These are phyloP conservation scores for Rhopalosiphum nymphaeae DNA, from an alignment of 2,888 invertebrate species.

Conservation along the genomic window DNA sequence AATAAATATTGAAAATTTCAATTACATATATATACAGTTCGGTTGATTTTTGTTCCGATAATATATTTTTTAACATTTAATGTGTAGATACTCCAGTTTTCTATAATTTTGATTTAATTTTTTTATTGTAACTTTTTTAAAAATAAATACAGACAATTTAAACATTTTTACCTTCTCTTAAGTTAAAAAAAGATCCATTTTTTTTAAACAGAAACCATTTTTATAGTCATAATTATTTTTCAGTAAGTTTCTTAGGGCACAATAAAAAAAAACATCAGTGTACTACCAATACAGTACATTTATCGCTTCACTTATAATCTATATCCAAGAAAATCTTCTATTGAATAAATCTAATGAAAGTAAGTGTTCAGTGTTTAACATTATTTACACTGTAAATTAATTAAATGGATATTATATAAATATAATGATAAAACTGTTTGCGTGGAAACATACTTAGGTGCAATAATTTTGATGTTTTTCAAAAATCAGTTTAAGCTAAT, in stretches of 20 bases:
- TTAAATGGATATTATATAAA: no score
- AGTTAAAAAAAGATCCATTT: no score
- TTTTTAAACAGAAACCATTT: neutral
- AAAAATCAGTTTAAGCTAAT: no score
- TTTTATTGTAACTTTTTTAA: neutral
- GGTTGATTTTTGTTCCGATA: neutral
- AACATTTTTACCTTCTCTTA: rapidly evolving
- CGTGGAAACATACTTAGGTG: no score
- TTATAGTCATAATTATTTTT: neutral
- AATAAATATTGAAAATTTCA: neutral
- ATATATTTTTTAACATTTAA: neutral
- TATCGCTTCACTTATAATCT: neutral
- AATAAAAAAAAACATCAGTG: neutral
- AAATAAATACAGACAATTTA: neutral
- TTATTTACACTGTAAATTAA: no score
- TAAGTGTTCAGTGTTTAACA: no score
- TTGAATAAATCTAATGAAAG: neutral
- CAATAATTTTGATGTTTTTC: no score
- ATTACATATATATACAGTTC: neutral
- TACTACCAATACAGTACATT: neutral
- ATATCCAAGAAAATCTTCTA: neutral
- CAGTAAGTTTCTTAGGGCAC: neutral
- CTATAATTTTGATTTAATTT: neutral
- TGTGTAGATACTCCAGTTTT: neutral
- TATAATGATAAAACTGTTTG: no score